Evolutionary conservation across 1,140 invertebrate species (phyloP).

Genomic region (Drosophila bocki): DNA sequence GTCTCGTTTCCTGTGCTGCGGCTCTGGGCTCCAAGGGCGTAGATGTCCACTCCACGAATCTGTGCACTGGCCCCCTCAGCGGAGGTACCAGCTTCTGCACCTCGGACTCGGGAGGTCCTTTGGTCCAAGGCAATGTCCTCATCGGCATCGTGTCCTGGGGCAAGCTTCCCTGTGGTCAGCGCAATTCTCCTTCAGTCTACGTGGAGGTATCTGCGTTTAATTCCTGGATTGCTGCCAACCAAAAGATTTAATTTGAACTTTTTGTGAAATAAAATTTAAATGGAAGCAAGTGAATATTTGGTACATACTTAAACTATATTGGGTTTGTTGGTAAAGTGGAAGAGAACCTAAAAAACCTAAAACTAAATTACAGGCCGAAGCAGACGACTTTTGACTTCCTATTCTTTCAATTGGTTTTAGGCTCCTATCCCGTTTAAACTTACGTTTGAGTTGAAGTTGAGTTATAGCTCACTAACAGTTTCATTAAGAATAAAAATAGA

Average conservation of each 20-base stretch:
- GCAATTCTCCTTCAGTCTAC: constrained; percentile 90
- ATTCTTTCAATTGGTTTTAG: too few relatives aligned
- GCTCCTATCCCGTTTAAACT: too few relatives aligned
- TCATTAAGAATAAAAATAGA: background rate
- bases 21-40: constrained; percentile 73
- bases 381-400: too few relatives aligned
- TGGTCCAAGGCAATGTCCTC: constrained; percentile 74
- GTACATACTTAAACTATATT: background rate
- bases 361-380: too few relatives aligned
- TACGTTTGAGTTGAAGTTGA: background rate
- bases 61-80: constrained; percentile 86
- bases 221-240: constrained; percentile 87
- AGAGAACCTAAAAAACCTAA: too few relatives aligned
- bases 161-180: constrained; percentile 86
- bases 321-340: background rate
- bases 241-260: constrained; percentile 16
- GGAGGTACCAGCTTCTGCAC: constrained; percentile 86
- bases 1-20: constrained; percentile 56
- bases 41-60: constrained; percentile 84
- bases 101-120: constrained; percentile 86
- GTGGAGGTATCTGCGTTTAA: constrained; percentile 88
- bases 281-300: background rate
- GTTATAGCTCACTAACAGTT: background rate
- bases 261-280: background rate
- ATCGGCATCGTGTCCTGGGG: constrained; percentile 86